These are phyloP conservation scores for Acanthurus tractus DNA, from an alignment of 2,797 vertebrate genomes.

Conservation along the genomic window DNA sequence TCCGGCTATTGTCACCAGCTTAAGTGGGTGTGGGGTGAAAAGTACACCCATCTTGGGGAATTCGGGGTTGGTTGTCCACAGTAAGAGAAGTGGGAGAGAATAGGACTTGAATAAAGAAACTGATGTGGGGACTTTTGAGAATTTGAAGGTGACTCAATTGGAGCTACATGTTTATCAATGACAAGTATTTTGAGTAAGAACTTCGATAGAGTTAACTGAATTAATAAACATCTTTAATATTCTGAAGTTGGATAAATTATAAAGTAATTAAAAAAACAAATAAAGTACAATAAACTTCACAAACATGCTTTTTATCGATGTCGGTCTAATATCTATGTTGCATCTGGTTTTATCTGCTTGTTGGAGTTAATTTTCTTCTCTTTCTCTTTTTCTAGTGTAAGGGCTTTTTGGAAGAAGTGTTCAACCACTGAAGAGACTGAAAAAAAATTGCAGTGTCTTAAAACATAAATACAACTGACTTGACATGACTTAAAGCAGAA, in stretches of 20 bases:
- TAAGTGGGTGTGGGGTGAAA: constrained; percentile 96
- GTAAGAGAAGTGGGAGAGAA: constrained; percentile 69
- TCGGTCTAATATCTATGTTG: background rate
- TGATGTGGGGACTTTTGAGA: constrained; percentile 86
- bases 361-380: too few species aligned
- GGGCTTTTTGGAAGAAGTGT: too few species aligned
- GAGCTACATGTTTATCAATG: constrained; percentile 84
- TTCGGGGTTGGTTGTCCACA: constrained; percentile 83
- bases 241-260: constrained; percentile 36
- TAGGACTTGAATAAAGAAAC: constrained; percentile 88
- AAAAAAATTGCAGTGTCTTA: background rate
- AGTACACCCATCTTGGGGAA: constrained; percentile 92
- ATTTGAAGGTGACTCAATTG: constrained; percentile 90
- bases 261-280: constrained; percentile 3
- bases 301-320: background rate
- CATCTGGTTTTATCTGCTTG: background rate
- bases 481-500: background rate
- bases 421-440: too few species aligned
- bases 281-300: background rate
- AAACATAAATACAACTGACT: background rate
- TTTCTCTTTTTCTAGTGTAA: too few species aligned
- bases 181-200: constrained; percentile 84
- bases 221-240: constrained; percentile 59
- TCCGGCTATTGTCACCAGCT: constrained; percentile 96
- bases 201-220: constrained; percentile 87